These are phyloP conservation scores for Bombus terrestris DNA, from an alignment of 1,140 invertebrate genomes.

Conservation along the genomic window DNA sequence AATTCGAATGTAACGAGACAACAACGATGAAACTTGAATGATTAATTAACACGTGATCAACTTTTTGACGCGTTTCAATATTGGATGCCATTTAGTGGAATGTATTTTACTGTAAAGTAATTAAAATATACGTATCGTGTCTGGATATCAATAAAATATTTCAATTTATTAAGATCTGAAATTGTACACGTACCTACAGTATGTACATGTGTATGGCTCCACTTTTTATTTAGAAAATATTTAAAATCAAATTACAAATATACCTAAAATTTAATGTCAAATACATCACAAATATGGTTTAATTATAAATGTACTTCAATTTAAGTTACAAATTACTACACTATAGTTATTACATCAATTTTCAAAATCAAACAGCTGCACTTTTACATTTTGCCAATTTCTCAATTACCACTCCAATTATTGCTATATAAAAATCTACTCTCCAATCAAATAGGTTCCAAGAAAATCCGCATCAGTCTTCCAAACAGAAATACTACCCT, in stretches of 20 bases:
- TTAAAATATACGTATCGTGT: not conserved
- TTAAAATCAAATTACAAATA: not conserved
- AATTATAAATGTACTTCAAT: not conserved
- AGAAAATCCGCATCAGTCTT: too few relatives aligned
- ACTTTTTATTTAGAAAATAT: not conserved
- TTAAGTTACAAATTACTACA: too few relatives aligned
- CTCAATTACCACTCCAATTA: too few relatives aligned
- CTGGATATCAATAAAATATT: not conserved
- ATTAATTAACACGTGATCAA: slow-evolving; percentile 2
- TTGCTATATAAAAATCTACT: too few relatives aligned
- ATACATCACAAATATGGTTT: not conserved
- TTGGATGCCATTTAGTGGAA: not conserved
- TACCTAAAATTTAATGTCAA: not conserved
- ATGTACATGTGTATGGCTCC: too few relatives aligned
- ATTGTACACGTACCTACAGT: not conserved
- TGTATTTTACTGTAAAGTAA: not conserved
- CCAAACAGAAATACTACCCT: too few relatives aligned
- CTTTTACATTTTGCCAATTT: not conserved
- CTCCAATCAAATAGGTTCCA: too few relatives aligned
- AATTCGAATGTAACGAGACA: not conserved
- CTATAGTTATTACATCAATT: not conserved
- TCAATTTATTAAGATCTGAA: not conserved
- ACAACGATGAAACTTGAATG: not conserved
- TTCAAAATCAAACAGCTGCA: not conserved
- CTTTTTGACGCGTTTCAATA: not conserved